Percentiles rank a stretch among this genome's conserved stretches.
Evolutionary conservation across 1,140 invertebrate species (phyloP).

Genomic region (Solenopsis fugax): DNA sequence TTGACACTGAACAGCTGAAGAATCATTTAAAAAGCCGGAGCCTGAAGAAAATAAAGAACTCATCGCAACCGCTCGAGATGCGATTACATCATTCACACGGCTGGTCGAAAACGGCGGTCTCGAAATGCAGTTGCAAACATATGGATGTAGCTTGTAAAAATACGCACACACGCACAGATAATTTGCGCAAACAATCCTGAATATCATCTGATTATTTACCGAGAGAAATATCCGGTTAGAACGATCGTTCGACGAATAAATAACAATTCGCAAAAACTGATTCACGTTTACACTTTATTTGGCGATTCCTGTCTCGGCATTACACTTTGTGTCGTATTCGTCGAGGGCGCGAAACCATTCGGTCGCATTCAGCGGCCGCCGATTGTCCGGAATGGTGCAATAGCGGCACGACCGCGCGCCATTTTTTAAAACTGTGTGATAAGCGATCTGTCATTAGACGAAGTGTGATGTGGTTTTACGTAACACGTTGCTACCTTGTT

Average conservation of each 20-base stretch:
- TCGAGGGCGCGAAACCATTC: neutral
- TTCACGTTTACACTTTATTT: neutral
- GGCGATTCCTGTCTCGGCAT: neutral
- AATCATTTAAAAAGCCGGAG: no score
- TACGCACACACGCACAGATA: neutral
- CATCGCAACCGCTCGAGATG: no score
- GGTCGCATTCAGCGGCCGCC: neutral
- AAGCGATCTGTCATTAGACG: slow-evolving; percentile 72
- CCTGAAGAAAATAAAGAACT: no score
- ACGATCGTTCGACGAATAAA: neutral
- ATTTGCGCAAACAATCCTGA: neutral
- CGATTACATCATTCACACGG: no score
- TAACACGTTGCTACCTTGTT: slow-evolving; percentile 78
- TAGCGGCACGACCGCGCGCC: slow-evolving; percentile 45
- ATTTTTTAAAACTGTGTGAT: slow-evolving; percentile 81
- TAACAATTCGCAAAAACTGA: neutral
- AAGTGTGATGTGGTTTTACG: slow-evolving; percentile 73
- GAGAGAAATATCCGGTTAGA: neutral
- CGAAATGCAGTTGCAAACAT: no score
- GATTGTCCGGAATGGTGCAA: neutral
- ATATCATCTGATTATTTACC: neutral
- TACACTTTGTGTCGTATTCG: neutral
- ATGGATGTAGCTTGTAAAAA: neutral
- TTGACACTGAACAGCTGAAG: no score
- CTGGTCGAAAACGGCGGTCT: no score